phyloP scores from a whole-genome alignment of 2,888 invertebrate species.

The Thereva nobilitata region DNA sequence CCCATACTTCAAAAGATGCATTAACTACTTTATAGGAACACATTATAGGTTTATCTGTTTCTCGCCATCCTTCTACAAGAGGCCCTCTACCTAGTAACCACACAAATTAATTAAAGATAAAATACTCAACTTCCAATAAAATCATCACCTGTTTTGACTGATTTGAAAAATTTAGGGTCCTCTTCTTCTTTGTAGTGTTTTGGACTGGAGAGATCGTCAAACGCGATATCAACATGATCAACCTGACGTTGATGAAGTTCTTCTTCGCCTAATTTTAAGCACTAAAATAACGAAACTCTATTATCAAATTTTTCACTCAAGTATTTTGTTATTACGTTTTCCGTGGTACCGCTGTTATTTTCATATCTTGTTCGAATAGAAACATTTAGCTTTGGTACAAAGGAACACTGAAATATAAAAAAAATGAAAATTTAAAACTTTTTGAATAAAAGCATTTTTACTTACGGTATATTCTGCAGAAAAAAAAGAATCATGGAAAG shows the following conservation, averaged over 20 bases:
- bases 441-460: slow-evolving; percentile 46
- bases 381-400: slow-evolving; percentile 82
- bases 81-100: slow-evolving; percentile 70
- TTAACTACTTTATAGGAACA: slow-evolving; percentile 90
- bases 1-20: slow-evolving; percentile 91
- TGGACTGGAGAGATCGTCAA: slow-evolving; percentile 75
- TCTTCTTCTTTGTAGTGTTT: slow-evolving; percentile 90
- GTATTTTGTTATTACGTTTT: slow-evolving; percentile 70
- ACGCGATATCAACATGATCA: slow-evolving; percentile 84
- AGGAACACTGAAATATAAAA: slow-evolving; percentile 76
- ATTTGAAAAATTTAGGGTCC: slow-evolving; percentile 83
- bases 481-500: background rate
- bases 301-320: background rate
- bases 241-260: slow-evolving; percentile 73
- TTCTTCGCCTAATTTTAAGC: slow-evolving; percentile 72
- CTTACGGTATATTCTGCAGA: slow-evolving; percentile 73
- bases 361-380: slow-evolving; percentile 88
- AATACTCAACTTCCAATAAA: background rate
- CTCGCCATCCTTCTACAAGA: slow-evolving; percentile 80
- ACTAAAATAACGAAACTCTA: slow-evolving; percentile 61
- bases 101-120: background rate
- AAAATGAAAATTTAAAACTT: slow-evolving; percentile 39
- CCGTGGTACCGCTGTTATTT: slow-evolving; percentile 82
- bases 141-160: slow-evolving; percentile 67
- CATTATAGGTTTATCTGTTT: slow-evolving; percentile 78